Base-by-base conservation (phyloP, 1,140 invertebrate species). In the Pseudomyrmex flavicornis region DNA sequence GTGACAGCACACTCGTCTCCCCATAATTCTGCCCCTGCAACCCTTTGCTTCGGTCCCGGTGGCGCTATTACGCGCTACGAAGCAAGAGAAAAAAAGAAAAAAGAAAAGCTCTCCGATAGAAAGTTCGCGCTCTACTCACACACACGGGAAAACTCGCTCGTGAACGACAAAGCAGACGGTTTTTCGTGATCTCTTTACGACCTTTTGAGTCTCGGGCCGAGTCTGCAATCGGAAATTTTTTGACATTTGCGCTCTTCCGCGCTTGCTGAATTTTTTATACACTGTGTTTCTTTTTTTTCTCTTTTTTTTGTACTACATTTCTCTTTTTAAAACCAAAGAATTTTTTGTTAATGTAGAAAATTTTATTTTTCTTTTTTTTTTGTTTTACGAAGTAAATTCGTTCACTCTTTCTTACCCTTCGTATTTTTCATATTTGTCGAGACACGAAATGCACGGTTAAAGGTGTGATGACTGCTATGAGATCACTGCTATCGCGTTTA, bases 21-120 rank as follows among this genome's bases (percentile, higher is more conserved):
- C 65, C 35, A 76, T 82, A 85, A 87, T 87, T 84, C 58, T 74
- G 35, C 56, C 54, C 22, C 2, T 35, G 44, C 82, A 75, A 77
- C 58, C 58, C 68, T 73, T 86, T 52, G 12, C 10, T 1, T n/a
- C 48, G 12, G 35, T 52, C 68, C 77, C 61, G 10, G 50, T 46
- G 69, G 83, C 15, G 50, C 52, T 59, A 88, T 85, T 61, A 80
- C 52, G 73, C 22, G 12, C 75, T 52, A 63, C 20, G 22, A 62
- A 82, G 17, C 61, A 63, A 82, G 65, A 76, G 75, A 74, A 74
- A 48, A 74, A 74, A 48, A 72, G 15, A 58, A 15, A 17, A 26
- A 44, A 73, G 35, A 9, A 54, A 66, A 77, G 58, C 26, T 62
- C 46, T 20, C 35, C 58, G 48, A 20, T 54, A 22, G 44, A 77